These are phyloP conservation scores for Eilema sororculum DNA, from an alignment of 2,888 invertebrate species.

Conservation along the genomic window DNA sequence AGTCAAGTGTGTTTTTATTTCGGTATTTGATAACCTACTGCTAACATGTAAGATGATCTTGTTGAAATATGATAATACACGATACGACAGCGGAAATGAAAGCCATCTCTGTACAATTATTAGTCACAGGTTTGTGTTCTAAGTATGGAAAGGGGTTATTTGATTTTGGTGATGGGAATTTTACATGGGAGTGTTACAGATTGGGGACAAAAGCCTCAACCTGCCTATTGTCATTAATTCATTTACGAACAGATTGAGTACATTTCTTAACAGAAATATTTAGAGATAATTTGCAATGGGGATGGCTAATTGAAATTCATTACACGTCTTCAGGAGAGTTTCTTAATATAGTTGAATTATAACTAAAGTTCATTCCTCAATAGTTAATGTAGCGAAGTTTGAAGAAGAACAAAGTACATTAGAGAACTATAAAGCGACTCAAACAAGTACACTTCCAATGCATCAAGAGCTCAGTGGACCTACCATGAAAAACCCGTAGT, in stretches of 20 bases:
- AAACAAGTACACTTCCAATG: slow-evolving; percentile 2
- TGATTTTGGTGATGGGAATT: background rate
- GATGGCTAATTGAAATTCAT: too few relatives aligned
- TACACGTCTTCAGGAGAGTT: too few relatives aligned
- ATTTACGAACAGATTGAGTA: too few relatives aligned
- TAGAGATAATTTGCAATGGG: too few relatives aligned
- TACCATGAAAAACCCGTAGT: too few relatives aligned
- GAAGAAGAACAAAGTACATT: slow-evolving; percentile 11
- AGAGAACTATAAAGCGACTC: slow-evolving; percentile 6
- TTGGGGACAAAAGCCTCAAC: background rate
- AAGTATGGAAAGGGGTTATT: background rate
- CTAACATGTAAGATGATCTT: background rate
- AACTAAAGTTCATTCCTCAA: background rate
- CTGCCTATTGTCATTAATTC: too few relatives aligned
- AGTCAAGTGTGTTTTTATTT: background rate
- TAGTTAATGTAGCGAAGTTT: slow-evolving; percentile 9
- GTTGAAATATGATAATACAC: background rate
- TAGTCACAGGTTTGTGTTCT: background rate
- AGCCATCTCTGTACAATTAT: background rate
- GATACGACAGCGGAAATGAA: background rate
- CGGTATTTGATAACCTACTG: background rate
- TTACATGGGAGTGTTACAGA: background rate
- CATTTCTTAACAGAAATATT: too few relatives aligned
- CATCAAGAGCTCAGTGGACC: background rate
- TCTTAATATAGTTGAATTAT: background rate